A percentile compares a stretch with the other conserved stretches of the same genome.
Evolutionary conservation across 2,797 vertebrate genomes (phyloP).

Genomic region (Caiman crocodilus): DNA sequence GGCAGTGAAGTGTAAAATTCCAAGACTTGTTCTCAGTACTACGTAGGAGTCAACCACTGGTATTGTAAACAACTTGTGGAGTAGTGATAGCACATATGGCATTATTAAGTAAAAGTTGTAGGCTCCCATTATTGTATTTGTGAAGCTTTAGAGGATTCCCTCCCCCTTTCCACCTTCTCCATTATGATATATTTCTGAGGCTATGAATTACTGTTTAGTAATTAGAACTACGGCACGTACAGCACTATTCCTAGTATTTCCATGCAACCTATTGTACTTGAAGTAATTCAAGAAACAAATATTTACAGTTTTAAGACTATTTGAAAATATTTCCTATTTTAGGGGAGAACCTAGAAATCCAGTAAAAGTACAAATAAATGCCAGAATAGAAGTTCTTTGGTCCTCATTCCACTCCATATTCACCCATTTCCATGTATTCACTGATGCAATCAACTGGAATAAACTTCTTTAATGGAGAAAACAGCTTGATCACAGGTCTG

Average conservation of each 20-base stretch:
- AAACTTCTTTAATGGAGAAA: neutral
- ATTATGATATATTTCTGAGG: neutral
- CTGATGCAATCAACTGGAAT: neutral
- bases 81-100: neutral
- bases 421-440: neutral
- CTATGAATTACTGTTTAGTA: neutral
- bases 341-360: neutral
- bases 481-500: neutral
- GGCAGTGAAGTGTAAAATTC: neutral
- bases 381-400: neutral
- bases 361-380: neutral
- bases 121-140: neutral
- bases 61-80: neutral
- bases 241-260: neutral
- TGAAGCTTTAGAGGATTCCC: neutral
- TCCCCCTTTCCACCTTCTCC: neutral
- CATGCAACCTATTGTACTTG: neutral
- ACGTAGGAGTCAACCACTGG: neutral
- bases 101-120: neutral
- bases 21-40: neutral
- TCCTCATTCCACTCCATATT: neutral
- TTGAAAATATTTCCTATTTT: slow-evolving; percentile 15
- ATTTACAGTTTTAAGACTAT: neutral
- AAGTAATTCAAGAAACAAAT: neutral
- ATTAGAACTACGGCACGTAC: neutral